Percentiles rank a stretch among this genome's conserved stretches.
Evolutionary conservation across 2,888 invertebrate species (phyloP).

Genomic region (Heliconius ismenius): DNA sequence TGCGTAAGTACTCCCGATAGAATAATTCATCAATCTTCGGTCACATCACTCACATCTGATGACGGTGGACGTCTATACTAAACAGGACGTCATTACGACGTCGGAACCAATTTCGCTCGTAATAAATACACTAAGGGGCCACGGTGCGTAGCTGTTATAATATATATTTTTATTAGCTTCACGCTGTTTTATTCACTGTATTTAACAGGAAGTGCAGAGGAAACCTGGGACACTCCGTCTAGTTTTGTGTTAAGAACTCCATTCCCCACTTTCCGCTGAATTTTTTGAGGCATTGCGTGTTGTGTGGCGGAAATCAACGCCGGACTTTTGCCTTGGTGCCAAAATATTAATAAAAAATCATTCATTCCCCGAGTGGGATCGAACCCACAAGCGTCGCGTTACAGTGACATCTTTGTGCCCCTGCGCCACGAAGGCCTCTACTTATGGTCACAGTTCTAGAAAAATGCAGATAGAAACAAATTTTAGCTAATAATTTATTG

Average conservation of each 20-base stretch:
- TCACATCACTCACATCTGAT: slow-evolving; percentile 14
- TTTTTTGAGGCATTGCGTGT: too few species aligned
- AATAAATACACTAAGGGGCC: slow-evolving; percentile 22
- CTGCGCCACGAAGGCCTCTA: too few species aligned
- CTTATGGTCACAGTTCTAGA: too few species aligned
- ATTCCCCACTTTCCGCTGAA: background rate
- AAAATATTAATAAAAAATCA: too few species aligned
- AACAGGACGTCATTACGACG: slow-evolving; percentile 32
- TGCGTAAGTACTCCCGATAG: slow-evolving; percentile 5
- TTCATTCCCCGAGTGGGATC: too few species aligned
- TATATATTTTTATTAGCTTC: background rate
- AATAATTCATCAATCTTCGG: slow-evolving; percentile 16
- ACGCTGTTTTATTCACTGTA: background rate
- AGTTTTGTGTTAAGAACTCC: background rate
- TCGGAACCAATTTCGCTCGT: slow-evolving; percentile 27
- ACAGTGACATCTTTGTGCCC: too few species aligned
- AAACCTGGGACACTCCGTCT: background rate
- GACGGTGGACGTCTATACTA: slow-evolving; percentile 22
- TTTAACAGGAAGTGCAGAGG: background rate
- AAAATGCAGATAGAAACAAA: background rate
- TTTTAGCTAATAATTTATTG: background rate
- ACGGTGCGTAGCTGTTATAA: slow-evolving; percentile 7
- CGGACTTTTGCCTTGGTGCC: too few species aligned
- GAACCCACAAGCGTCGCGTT: too few species aligned
- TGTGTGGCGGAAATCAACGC: too few species aligned